Base-by-base conservation (phyloP, 2,797 vertebrate genomes). In the Lepus oiostolus region DNA sequence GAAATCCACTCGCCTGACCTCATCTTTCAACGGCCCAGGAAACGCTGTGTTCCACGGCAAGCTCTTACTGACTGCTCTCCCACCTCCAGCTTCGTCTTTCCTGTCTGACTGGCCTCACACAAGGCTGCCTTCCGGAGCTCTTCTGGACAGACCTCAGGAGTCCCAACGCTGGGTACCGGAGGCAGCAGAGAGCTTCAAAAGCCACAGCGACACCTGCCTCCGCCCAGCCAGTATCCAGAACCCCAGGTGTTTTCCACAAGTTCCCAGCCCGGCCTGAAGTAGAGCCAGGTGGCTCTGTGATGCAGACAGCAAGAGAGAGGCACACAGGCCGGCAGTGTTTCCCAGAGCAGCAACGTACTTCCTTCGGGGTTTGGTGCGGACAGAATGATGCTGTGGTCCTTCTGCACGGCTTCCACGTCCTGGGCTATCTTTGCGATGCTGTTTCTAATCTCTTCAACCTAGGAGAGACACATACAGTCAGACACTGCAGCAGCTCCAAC, bases 341-440 rank as follows among this genome's bases (percentile, higher is more conserved):
- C 24, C 38, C 11, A 62, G 71, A 68, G 79, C 47, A 1, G 7
- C 12, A 16, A 98, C 99, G 98, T 98, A 99, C 99, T 99, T 97
- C 99, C 99, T 95, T 99, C 99, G 54, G 99, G 98, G 97, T 99
- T 99, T 58, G 99, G 99, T 38, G 99, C 99, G 10, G 99, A 99
- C 76, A 99, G 98, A 87, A 99, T 99, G 97, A 98, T 98, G 98
- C 99, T 99, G 98, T 99, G 99, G 62, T 99, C 98, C 96, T 99
- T 99, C 98, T 98, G 99, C 91, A 99, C 99, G 58, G 99, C 99
- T 79, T 99, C 99, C 91, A 99, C 99, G 89, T 99, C 98, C 72
- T 98, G 98, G 63, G 98, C 98, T 91, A 99, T 99, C 97, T 98
- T 99, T 90, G 99, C 98, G 83, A 99, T 98, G 68, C 98, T 98